Percentiles rank a stretch among this genome's conserved stretches.
Evolutionary conservation across 2,888 invertebrate species (phyloP).

Genomic region (Pseudoips prasinana): DNA sequence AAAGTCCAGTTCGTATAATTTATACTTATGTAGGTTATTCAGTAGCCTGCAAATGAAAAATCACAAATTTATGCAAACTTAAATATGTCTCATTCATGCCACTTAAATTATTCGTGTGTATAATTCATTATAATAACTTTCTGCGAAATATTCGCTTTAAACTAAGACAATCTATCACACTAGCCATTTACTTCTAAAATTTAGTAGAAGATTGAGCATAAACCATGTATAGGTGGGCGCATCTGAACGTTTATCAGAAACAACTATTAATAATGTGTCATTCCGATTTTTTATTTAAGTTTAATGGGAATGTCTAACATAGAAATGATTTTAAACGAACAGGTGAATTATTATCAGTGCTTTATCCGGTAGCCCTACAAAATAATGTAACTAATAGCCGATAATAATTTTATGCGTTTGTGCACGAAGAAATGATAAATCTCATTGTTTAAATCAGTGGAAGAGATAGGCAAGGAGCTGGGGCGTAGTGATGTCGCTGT

Average conservation of each 20-base stretch:
- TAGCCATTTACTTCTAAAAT: slow-evolving; percentile 28
- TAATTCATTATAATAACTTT: slow-evolving; percentile 1
- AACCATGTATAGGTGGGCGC: slow-evolving; percentile 47
- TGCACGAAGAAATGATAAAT: slow-evolving; percentile 61
- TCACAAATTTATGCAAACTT: no score
- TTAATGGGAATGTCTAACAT: slow-evolving; percentile 43
- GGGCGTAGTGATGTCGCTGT: slow-evolving; percentile 34
- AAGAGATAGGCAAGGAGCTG: slow-evolving; percentile 52
- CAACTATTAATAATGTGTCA: slow-evolving; percentile 58
- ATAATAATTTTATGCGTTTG: slow-evolving; percentile 55
- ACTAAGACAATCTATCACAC: slow-evolving; percentile 24
- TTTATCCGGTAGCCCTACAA: slow-evolving; percentile 60
- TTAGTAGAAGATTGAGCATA: slow-evolving; percentile 29
- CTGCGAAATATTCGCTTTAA: slow-evolving; percentile 16
- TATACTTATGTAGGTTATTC: no score
- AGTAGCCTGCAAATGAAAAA: no score
- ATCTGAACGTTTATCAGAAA: slow-evolving; percentile 49
- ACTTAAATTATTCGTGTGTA: no score
- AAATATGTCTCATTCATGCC: no score
- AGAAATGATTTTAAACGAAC: slow-evolving; percentile 50
- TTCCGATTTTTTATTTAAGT: slow-evolving; percentile 51
- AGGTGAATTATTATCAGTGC: slow-evolving; percentile 58
- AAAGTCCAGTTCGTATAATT: no score
- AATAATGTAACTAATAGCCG: slow-evolving; percentile 58
- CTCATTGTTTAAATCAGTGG: slow-evolving; percentile 63